Percentiles rank a stretch among this genome's conserved stretches.
phyloP scores from a whole-genome alignment of 2,113 vertebrate genomes.

The Mirounga angustirostris region DNA sequence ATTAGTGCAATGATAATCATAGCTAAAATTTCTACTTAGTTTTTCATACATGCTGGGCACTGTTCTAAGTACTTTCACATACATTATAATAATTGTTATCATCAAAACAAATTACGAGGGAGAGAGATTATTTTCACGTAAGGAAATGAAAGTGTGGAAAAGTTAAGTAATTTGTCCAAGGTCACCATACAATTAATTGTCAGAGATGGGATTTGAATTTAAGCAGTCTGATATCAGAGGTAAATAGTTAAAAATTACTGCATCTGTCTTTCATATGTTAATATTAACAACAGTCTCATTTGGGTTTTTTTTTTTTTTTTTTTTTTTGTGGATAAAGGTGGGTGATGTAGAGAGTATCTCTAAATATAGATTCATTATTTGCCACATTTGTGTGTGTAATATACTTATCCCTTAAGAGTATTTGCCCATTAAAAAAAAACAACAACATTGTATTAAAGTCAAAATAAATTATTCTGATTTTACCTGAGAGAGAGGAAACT shows the following conservation, averaged over 20 bases:
- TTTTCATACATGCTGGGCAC: not conserved
- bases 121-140: not conserved
- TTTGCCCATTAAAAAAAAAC: not conserved
- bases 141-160: not conserved
- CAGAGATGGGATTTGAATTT: not conserved
- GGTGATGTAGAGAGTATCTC: not conserved
- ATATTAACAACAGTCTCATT: not conserved
- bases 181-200: not conserved
- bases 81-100: not conserved
- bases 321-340: not conserved
- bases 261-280: not conserved
- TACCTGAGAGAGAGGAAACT: not conserved
- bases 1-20: not conserved
- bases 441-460: not conserved
- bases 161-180: not conserved
- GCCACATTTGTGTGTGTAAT: not conserved
- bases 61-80: not conserved
- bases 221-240: not conserved
- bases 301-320: too few species aligned
- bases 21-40: not conserved
- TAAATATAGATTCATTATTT: not conserved
- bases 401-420: not conserved
- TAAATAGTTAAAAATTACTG: not conserved
- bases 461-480: constrained; percentile 20
- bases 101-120: not conserved